A percentile compares a stretch with the other conserved stretches of the same genome.
Evolutionary conservation across 53 echinoderm and acorn worm species (phyloP).

Genomic region (Paelopatides confundens): DNA sequence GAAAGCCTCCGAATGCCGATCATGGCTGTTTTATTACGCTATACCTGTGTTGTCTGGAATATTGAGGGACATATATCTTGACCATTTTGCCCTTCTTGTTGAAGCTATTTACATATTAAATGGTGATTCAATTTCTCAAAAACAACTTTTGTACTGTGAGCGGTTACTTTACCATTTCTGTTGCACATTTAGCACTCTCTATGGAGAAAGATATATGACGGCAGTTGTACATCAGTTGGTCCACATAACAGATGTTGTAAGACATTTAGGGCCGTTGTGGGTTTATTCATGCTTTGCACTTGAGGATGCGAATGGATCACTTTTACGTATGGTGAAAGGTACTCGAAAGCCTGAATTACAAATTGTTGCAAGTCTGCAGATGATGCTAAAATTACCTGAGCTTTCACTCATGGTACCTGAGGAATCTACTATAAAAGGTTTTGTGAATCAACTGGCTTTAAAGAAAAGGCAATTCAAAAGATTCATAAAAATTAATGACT

Average conservation of each 20-base stretch:
- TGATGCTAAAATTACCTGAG: neutral
- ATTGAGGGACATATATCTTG: slow-evolving; percentile 10
- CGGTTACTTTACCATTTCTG: neutral
- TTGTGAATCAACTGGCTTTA: neutral
- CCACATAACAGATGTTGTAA: neutral
- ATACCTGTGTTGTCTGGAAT: slow-evolving; percentile 68
- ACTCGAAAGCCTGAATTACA: slow-evolving; percentile 3
- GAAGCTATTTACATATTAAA: neutral
- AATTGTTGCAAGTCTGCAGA: neutral
- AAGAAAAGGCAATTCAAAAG: too few relatives aligned
- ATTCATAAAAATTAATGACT: neutral
- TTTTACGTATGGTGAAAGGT: neutral
- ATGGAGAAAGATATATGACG: too few relatives aligned
- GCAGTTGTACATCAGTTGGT: too few relatives aligned
- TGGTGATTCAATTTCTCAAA: neutral
- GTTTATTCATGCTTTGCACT: too few relatives aligned
- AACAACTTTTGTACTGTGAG: slow-evolving; percentile 1
- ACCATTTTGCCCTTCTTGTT: too few relatives aligned
- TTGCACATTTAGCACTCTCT: neutral
- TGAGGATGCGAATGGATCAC: neutral
- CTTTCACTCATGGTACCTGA: neutral
- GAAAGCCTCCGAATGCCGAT: slow-evolving; percentile 80
- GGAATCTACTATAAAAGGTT: neutral
- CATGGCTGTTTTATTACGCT: slow-evolving; percentile 80
- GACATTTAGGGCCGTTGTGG: slow-evolving; percentile 7